Evolutionary conservation across 1,140 invertebrate species (phyloP).

Genomic region (Drosophila eugracilis): DNA sequence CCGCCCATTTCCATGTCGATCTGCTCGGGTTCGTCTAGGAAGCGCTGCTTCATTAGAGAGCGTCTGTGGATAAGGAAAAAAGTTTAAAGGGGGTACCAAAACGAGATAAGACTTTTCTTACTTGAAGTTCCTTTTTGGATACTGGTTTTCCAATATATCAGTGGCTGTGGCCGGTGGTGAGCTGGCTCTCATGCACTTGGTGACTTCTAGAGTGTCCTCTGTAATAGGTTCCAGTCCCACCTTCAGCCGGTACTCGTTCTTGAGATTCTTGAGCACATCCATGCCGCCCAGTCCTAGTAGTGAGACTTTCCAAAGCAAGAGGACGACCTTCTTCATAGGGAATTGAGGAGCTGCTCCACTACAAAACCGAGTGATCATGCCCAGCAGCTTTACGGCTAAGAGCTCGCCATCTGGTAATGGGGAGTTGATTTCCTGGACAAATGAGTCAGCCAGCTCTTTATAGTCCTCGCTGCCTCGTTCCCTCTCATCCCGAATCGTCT

Average conservation of each 20-base stretch:
- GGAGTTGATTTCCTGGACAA: conserved; percentile 92
- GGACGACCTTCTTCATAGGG: conserved; percentile 98
- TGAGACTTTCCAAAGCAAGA: conserved; percentile 98
- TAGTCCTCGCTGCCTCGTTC: conserved; percentile 88
- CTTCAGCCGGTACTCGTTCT: conserved; percentile 90
- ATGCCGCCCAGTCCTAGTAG: conserved; percentile 96
- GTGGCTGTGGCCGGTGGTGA: conserved; percentile 97
- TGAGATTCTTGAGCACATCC: conserved; percentile 90
- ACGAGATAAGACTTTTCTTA: conserved; percentile 19
- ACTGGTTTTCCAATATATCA: conserved; percentile 95
- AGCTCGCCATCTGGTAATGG: conserved; percentile 93
- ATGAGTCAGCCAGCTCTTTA: conserved; percentile 89
- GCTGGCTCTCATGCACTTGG: conserved; percentile 96
- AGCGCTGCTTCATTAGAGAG: conserved; percentile 92
- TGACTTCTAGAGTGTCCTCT: conserved; percentile 97
- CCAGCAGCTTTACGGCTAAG: conserved; percentile 94
- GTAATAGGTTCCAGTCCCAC: conserved; percentile 90
- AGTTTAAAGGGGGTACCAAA: too few species aligned
- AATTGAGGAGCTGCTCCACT: conserved; percentile 97
- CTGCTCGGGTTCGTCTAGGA: conserved; percentile 93
- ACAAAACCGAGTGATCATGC: conserved; percentile 98
- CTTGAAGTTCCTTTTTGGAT: conserved; percentile 89
- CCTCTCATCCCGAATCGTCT: conserved; percentile 92
- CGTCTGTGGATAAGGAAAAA: conserved; percentile 37
- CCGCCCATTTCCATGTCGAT: conserved; percentile 88